These are phyloP conservation scores for Enteromius radiatus DNA, from an alignment of 2,797 vertebrate genomes.

Conservation along the genomic window DNA sequence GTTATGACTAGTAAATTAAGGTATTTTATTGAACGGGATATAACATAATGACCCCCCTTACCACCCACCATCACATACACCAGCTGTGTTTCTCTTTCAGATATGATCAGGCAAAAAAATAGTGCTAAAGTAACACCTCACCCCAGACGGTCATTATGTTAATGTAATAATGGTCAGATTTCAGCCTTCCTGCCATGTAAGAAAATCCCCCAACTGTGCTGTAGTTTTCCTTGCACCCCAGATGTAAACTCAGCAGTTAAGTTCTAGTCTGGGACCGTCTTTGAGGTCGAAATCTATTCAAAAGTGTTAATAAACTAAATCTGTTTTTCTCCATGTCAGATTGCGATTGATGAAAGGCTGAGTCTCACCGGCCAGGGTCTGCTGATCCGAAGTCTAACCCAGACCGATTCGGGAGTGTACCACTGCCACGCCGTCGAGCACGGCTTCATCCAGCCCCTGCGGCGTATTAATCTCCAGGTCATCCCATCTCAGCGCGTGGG, in stretches of 20 bases:
- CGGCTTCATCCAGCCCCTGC: slow-evolving; percentile 93
- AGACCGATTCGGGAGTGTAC: slow-evolving; percentile 88
- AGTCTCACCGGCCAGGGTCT: slow-evolving; percentile 93
- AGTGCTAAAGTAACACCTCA: slow-evolving; percentile 40
- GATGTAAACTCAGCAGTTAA: slow-evolving; percentile 47
- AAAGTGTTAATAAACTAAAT: neutral
- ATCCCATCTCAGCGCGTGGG: slow-evolving; percentile 92
- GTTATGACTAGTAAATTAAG: neutral
- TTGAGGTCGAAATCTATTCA: neutral
- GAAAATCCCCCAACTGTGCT: slow-evolving; percentile 23
- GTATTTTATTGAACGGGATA: slow-evolving; percentile 22
- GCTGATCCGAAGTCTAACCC: slow-evolving; percentile 87
- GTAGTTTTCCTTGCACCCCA: slow-evolving; percentile 9
- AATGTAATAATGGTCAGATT: slow-evolving; percentile 53
- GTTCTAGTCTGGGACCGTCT: neutral
- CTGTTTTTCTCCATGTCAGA: slow-evolving; percentile 65
- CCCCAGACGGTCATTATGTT: slow-evolving; percentile 35
- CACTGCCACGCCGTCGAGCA: slow-evolving; percentile 95
- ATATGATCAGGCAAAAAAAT: slow-evolving; percentile 53
- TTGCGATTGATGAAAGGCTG: slow-evolving; percentile 86
- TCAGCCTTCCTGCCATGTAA: slow-evolving; percentile 44
- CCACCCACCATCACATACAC: slow-evolving; percentile 20
- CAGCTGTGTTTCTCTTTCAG: slow-evolving; percentile 57
- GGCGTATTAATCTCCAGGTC: slow-evolving; percentile 92
- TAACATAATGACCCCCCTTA: slow-evolving; percentile 24